phyloP scores from a whole-genome alignment of 2,113 vertebrate species.

The Osmerus mordax region DNA sequence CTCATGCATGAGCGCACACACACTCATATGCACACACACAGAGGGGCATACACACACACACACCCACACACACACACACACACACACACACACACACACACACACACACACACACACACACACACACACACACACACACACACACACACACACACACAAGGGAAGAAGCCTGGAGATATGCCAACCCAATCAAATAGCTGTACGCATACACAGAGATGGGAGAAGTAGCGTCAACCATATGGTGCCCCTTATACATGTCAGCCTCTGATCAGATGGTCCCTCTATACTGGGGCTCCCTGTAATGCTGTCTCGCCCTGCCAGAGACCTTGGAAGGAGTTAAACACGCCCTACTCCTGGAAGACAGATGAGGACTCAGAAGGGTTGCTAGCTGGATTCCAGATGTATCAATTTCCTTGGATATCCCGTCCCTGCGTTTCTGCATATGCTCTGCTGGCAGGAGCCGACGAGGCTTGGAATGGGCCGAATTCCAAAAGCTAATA shows the following conservation, averaged over 20 bases:
- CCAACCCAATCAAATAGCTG: constrained; percentile 1
- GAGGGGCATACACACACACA: constrained; percentile 4
- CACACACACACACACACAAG: not conserved
- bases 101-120: constrained; percentile 23
- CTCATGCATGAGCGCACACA: constrained; percentile 15
- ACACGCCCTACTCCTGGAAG: constrained; percentile 45
- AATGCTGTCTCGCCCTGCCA: constrained; percentile 11
- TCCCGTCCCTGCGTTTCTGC: constrained; percentile 86
- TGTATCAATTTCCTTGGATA: constrained; percentile 93
- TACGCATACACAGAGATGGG: constrained; percentile 19
- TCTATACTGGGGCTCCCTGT: constrained; percentile 13
- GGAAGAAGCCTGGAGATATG: not conserved
- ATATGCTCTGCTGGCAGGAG: constrained; percentile 92
- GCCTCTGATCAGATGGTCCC: constrained; percentile 21
- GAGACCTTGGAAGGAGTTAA: constrained; percentile 29
- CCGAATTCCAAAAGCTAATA: constrained; percentile 97
- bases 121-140: too few relatives aligned
- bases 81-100: too few relatives aligned
- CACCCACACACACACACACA: constrained; percentile 20
- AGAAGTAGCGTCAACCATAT: constrained; percentile 40
- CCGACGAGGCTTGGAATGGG: constrained; percentile 64
- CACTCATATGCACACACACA: too few relatives aligned
- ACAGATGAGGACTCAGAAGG: constrained; percentile 87
- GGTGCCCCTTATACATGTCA: constrained; percentile 28
- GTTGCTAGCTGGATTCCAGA: constrained; percentile 85